A percentile compares a stretch with the other conserved stretches of the same genome.
Conservation (phyloP, 2,888 invertebrate genomes). For the Ellobium chinense region DNA sequence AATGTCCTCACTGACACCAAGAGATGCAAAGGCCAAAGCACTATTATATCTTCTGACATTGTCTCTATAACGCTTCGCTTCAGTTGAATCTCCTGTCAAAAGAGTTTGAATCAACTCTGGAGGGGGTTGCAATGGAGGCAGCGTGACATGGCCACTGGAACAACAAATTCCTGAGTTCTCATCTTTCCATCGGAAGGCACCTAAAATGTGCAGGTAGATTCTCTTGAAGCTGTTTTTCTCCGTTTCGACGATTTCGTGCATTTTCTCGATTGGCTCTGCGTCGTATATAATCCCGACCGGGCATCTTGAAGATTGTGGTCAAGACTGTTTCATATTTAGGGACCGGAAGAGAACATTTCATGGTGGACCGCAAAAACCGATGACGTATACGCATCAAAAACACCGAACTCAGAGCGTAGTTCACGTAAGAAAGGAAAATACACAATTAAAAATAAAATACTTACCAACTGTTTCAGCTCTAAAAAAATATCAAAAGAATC, state of each 20-base stretch:
- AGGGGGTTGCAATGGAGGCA: background rate
- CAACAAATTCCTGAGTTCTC: background rate
- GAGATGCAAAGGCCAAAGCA: constrained; percentile 1
- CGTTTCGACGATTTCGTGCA: background rate
- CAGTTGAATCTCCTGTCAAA: background rate
- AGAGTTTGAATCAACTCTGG: background rate
- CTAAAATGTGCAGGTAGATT: background rate
- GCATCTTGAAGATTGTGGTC: too few species aligned
- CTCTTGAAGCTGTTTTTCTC: background rate
- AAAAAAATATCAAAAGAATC: too few species aligned
- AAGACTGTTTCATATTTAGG: too few species aligned
- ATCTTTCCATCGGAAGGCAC: background rate
- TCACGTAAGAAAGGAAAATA: too few species aligned
- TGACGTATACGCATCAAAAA: too few species aligned
- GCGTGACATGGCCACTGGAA: background rate
- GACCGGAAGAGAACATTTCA: too few species aligned
- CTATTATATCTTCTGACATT: background rate
- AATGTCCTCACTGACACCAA: background rate
- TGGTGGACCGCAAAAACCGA: too few species aligned
- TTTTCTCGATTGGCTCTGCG: background rate
- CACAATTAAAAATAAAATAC: too few species aligned
- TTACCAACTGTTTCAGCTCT: too few species aligned
- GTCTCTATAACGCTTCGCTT: background rate
- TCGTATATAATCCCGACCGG: background rate
- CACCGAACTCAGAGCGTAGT: too few species aligned